Evolutionary conservation across 2,888 invertebrate genomes (phyloP), one percentile per base, ranked within the genome.

Genomic region (Chloroclystis v-ata): DNA sequence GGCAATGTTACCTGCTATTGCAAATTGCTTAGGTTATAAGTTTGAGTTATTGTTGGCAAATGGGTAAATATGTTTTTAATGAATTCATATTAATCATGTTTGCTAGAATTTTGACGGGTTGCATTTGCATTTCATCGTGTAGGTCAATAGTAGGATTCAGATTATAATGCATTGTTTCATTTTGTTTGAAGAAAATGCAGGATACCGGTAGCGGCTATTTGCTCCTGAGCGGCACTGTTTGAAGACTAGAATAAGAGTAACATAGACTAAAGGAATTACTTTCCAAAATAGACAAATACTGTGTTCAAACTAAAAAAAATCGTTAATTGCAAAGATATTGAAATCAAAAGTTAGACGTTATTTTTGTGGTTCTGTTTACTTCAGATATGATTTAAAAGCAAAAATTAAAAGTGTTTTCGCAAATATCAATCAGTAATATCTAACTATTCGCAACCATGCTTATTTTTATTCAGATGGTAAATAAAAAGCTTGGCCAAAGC

Each of bases 401-500:
- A 14, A n/a, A 33, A 16, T 8, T 33, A 6, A 10, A 14, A 16
- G 9, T 9, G 26, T 8, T 33, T 16, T 33, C n/a, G 32, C 16
- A 33, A 14, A 33, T 6, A 33, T n/a, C 14, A 16, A 52, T 52
- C 35, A 47, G 40, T 35, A 43, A 43, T 47, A 50, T 45, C 29
- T 41, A 50, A 54, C 44, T 56, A 56, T 54, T 62, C 40, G 49
- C 42, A 69, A 70, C 61, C 60, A 55, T 61, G 61, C 59, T 69
- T n/a, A n/a, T n/a, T 64, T 71, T 69, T 70, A 72, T 65, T 73
- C 70, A 63, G 68, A 66, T 59, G 62, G 78, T 78, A 75, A 78
- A 79, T 75, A 78, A 78, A 77, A 80, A 72, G 67, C 66, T 60
- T 63, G 62, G 65, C 69, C 68, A 70, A 81, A 66, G 72, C 75